Conservation (phyloP, 2,888 invertebrate genomes). For the Deroplatys truncata region DNA sequence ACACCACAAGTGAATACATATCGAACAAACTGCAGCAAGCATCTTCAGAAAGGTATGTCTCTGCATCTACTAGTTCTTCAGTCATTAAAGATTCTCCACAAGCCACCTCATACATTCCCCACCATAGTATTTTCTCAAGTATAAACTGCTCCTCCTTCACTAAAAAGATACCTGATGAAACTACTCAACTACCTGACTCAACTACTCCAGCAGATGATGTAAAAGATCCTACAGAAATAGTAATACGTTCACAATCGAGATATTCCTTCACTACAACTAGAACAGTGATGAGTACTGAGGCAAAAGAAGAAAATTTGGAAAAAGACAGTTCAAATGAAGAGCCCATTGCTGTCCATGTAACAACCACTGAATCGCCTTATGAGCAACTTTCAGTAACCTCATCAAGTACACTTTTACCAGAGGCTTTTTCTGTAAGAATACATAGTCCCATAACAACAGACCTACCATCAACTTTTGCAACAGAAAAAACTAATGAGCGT, state of each 20-base stretch:
- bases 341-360: neutral
- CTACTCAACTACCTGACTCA: neutral
- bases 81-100: neutral
- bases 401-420: neutral
- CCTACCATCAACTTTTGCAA: neutral
- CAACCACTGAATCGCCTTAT: neutral
- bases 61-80: neutral
- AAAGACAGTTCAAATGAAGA: neutral
- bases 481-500: neutral
- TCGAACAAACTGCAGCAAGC: neutral
- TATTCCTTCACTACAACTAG: neutral
- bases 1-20: neutral
- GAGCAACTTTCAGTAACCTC: neutral
- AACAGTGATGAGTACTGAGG: neutral
- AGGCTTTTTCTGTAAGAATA: neutral
- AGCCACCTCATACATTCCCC: neutral
- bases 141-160: neutral
- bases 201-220: no score
- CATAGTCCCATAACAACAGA: neutral
- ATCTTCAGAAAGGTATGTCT: neutral
- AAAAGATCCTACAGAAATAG: neutral
- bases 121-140: neutral
- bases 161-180: neutral
- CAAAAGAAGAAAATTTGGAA: neutral
- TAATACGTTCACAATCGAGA: no score